Evolutionary conservation across 2,113 vertebrate species (phyloP).

Genomic region (Chloroceryle aenea): DNA sequence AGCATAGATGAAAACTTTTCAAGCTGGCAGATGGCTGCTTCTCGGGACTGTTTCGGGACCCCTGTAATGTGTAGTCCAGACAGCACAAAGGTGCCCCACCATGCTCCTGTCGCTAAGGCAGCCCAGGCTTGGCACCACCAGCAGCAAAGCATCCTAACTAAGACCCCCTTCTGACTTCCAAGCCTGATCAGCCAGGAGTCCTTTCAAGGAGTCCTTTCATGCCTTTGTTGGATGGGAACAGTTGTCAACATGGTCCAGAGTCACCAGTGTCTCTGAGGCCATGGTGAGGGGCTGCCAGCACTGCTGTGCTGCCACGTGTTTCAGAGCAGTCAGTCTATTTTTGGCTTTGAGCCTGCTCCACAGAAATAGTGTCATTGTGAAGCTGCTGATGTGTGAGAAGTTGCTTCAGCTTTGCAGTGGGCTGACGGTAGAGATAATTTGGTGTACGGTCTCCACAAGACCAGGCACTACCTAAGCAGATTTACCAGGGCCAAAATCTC

Average conservation of each 20-base stretch:
- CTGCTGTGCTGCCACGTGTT: not conserved
- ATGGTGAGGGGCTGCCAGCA: not conserved
- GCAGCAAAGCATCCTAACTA: not conserved
- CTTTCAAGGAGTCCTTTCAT: not conserved
- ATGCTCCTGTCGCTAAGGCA: not conserved
- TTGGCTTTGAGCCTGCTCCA: not conserved
- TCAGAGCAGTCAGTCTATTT: not conserved
- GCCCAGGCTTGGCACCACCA: not conserved
- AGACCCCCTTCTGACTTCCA: not conserved
- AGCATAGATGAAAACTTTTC: slow-evolving; percentile 60
- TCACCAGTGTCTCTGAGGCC: not conserved
- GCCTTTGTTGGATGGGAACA: not conserved
- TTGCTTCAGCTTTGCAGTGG: not conserved
- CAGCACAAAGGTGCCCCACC: slow-evolving; percentile 17
- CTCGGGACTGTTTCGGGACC: slow-evolving; percentile 38
- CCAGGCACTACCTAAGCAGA: not conserved
- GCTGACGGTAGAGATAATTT: not conserved
- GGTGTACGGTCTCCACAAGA: not conserved
- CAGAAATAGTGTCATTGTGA: not conserved
- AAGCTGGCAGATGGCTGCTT: slow-evolving; percentile 53
- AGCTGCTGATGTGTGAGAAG: not conserved
- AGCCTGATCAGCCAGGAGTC: not conserved
- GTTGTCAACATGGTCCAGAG: not conserved
- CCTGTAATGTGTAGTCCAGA: not conserved
- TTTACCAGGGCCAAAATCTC: not conserved